phyloP scores from a whole-genome alignment of 2,888 invertebrate species.

The Cepaea hortensis region DNA sequence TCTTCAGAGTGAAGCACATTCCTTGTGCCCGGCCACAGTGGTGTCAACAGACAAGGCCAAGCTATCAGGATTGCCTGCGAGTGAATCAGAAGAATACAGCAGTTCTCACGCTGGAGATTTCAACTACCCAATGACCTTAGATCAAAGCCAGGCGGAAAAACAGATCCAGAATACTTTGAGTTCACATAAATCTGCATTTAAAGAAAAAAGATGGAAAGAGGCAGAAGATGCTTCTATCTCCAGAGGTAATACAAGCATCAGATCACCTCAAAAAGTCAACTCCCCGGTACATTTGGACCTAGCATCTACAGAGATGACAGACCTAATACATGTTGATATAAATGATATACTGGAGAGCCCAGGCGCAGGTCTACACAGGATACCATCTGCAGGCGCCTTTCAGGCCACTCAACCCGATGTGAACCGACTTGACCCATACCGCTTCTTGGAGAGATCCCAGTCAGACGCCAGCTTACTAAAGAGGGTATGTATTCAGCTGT shows the following conservation, averaged over 20 bases:
- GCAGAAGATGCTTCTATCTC: slow-evolving; percentile 28
- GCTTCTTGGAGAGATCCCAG: slow-evolving; percentile 72
- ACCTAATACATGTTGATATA: slow-evolving; percentile 5
- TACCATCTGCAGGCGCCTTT: slow-evolving; percentile 35
- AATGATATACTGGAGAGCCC: slow-evolving; percentile 44
- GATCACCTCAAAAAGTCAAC: slow-evolving; percentile 5
- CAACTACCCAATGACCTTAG: slow-evolving; percentile 32
- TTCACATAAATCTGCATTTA: background rate
- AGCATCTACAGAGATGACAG: slow-evolving; percentile 19
- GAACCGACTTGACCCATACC: slow-evolving; percentile 57
- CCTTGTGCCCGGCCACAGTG: background rate
- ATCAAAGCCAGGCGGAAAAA: background rate
- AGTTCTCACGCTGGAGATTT: background rate
- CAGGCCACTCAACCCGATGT: slow-evolving; percentile 3
- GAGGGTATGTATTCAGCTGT: slow-evolving; percentile 36
- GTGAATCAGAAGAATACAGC: background rate
- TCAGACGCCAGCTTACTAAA: slow-evolving; percentile 66
- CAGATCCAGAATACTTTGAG: background rate
- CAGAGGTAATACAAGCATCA: background rate
- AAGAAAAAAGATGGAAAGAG: slow-evolving; percentile 34
- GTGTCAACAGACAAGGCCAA: background rate
- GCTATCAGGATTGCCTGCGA: background rate
- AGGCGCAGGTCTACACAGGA: slow-evolving; percentile 40
- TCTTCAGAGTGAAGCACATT: slow-evolving; percentile 27
- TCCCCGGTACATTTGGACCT: slow-evolving; percentile 19